Evolutionary conservation across 2,797 vertebrate genomes (phyloP), one percentile per base, ranked within the genome.

Genomic region (Parotocinclus haroldoi): DNA sequence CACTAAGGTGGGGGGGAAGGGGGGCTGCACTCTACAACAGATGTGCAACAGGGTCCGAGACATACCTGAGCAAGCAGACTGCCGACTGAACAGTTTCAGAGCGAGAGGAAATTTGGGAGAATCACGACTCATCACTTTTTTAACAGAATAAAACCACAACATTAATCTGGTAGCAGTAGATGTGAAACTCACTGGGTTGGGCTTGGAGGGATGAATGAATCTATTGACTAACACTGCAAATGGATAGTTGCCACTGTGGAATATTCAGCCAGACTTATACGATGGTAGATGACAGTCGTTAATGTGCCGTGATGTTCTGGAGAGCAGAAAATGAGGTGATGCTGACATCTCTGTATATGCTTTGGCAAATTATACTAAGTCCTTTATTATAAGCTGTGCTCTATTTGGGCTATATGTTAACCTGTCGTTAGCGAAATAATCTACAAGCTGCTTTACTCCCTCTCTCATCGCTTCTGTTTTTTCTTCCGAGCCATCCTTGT

Each of bases 381-480:
- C 68, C 65, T 42, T 78, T 67, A 75, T 75, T 75, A 72, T 66
- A 74, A 71, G 56, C 49, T 59, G 52, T 68, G 64, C 66, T 62
- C 60, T 37, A 44, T 62, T 81, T 68, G 62, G 71, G 69, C 63
- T 63, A 58, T 48, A 58, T n/a, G 36, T 44, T 62, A 55, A 61
- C 63, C 61, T 63, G 42, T 60, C 66, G 55, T 78, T 58, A 76
- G 76, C 54, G 55, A 49, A 65, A 85, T 84, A 85, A 83, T 82
- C 69, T 81, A 7, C 50, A 5, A 46, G 82, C 18, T 73, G 57
- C 51, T 69, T 58, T 53, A 17, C 46, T 58, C n/a, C 60, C 36
- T 63, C 18, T 58, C n/a, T 37, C 18, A 7, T 12, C 42, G 9
- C 10, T 14, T 36, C 64, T 64, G 62, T 36, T 51, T 59, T 5